Conservation (phyloP, 1,140 invertebrate species). For the Microvelia longipes region DNA sequence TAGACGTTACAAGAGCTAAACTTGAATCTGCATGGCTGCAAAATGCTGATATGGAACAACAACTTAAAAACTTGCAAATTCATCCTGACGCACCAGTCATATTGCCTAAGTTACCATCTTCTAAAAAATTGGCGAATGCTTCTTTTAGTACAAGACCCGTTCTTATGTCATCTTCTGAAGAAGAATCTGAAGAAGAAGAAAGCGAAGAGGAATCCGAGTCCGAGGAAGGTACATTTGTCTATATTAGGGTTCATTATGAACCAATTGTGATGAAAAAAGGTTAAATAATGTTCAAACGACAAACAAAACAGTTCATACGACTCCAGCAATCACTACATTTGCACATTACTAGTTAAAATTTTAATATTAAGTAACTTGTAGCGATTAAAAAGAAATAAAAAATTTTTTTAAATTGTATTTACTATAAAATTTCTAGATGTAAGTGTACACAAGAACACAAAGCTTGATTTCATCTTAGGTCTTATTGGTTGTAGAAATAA, state of each 20-base stretch:
- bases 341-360: too few relatives aligned
- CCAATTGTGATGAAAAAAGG: too few relatives aligned
- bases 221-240: slow-evolving; percentile 2
- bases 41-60: slow-evolving; percentile 53
- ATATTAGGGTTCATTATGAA: too few relatives aligned
- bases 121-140: slow-evolving; percentile 21
- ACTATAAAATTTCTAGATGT: background rate
- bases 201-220: slow-evolving; percentile 24
- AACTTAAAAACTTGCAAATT: slow-evolving; percentile 30
- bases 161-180: slow-evolving; percentile 1
- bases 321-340: too few relatives aligned
- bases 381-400: too few relatives aligned
- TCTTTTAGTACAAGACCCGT: slow-evolving; percentile 12
- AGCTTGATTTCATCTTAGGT: too few relatives aligned
- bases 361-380: too few relatives aligned
- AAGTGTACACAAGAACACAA: background rate
- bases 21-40: slow-evolving; percentile 61
- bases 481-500: too few relatives aligned
- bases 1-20: slow-evolving; percentile 56
- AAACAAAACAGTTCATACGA: too few relatives aligned
- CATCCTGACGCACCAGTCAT: background rate
- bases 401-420: background rate
- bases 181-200: slow-evolving; percentile 19
- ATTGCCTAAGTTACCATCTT: slow-evolving; percentile 20
- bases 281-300: too few relatives aligned